phyloP scores from a whole-genome alignment of 2,888 invertebrate genomes.

The Pimpla rufipes region DNA sequence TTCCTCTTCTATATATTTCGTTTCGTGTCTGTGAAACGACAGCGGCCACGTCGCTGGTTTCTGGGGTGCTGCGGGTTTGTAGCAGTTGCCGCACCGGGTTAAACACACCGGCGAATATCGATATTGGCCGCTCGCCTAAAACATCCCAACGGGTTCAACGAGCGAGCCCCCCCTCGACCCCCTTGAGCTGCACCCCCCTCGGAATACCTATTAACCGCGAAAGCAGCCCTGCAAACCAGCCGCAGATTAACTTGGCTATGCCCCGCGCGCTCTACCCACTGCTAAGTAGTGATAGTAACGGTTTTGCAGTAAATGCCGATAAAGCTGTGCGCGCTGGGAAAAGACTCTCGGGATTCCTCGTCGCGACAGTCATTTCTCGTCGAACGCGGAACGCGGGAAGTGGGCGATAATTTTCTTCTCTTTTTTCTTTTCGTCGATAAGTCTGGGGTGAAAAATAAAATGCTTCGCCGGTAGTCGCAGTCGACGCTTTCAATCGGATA shows the following conservation, averaged over 20 bases:
- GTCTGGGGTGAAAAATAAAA: too few relatives aligned
- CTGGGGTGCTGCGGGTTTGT: not conserved
- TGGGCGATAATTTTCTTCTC: not conserved
- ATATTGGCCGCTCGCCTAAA: conserved; percentile 57
- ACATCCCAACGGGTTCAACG: conserved; percentile 31
- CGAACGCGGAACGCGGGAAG: not conserved
- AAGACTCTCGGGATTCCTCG: not conserved
- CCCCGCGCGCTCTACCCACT: not conserved
- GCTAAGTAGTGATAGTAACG: conserved; percentile 1
- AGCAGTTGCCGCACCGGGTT: conserved; percentile 18
- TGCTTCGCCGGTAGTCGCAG: too few relatives aligned
- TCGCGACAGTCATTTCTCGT: not conserved
- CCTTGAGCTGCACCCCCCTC: not conserved
- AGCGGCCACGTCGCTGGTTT: not conserved
- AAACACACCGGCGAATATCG: conserved; percentile 45
- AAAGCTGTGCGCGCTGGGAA: not conserved
- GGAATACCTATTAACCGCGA: conserved; percentile 51
- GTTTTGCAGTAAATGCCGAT: conserved; percentile 20
- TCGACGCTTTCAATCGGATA: too few relatives aligned
- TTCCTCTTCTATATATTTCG: not conserved
- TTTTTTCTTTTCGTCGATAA: not conserved
- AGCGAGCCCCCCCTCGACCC: not conserved
- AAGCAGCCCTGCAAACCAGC: conserved; percentile 36
- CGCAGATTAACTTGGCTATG: conserved; percentile 39
- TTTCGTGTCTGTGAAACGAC: not conserved